Conservation (phyloP, 2,797 vertebrate species). For the Neomorphus geoffroyi region DNA sequence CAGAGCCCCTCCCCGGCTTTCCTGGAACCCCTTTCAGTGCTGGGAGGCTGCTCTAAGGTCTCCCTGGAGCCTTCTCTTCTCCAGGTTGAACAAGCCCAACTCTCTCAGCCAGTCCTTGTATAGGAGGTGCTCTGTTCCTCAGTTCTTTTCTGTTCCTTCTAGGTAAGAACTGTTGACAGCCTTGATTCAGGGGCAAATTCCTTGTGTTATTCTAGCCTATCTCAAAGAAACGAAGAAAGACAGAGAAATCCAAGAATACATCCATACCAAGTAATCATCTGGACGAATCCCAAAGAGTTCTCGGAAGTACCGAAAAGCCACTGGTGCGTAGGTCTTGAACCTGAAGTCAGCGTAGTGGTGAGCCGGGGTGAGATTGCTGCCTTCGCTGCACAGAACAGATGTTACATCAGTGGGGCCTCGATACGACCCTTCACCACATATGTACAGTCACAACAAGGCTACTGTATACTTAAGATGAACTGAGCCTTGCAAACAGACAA, state of each 20-base stretch:
- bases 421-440: background rate
- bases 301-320: constrained; percentile 96
- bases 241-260: background rate
- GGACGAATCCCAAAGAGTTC: constrained; percentile 97
- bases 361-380: constrained; percentile 95
- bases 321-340: constrained; percentile 96
- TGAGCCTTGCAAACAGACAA: background rate
- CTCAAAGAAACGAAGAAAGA: background rate
- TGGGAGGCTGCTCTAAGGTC: no score
- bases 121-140: background rate
- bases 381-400: constrained; percentile 83
- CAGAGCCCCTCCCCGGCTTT: no score
- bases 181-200: background rate
- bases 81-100: no score
- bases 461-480: background rate
- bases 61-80: no score
- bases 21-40: no score
- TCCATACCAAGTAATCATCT: constrained; percentile 94
- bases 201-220: background rate
- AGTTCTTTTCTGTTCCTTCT: background rate
- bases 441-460: background rate
- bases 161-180: background rate
- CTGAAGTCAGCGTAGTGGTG: constrained; percentile 96
- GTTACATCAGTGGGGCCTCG: background rate
- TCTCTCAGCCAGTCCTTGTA: no score